Percentiles rank a stretch among this genome's conserved stretches.
Conservation (phyloP, 2,888 invertebrate species). For the Sesamia inferens region DNA sequence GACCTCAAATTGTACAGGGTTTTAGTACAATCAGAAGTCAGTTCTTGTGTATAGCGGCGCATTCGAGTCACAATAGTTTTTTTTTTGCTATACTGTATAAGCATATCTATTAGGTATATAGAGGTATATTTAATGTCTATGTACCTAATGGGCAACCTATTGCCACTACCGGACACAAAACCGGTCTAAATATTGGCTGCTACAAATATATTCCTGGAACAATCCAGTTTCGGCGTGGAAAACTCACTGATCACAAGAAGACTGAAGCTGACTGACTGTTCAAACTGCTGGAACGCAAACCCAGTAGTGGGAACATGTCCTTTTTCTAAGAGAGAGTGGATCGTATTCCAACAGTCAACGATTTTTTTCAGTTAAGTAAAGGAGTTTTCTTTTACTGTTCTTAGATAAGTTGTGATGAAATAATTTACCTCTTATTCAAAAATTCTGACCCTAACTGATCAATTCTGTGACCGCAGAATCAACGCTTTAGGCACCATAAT, state of each 20-base stretch:
- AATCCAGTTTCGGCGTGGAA: background rate
- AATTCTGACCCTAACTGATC: background rate
- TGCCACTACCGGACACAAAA: background rate
- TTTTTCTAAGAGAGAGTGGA: too few species aligned
- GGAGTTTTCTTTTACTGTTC: background rate
- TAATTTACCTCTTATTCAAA: background rate
- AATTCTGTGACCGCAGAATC: background rate
- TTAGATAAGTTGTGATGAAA: background rate
- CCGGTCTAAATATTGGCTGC: background rate
- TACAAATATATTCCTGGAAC: background rate
- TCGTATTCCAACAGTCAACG: too few species aligned
- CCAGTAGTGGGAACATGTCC: too few species aligned
- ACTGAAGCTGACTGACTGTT: too few species aligned
- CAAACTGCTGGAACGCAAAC: too few species aligned
- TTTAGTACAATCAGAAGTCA: too few species aligned
- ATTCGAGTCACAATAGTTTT: too few species aligned
- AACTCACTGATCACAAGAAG: background rate
- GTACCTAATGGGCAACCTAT: background rate
- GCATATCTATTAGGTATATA: too few species aligned
- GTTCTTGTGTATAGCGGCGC: too few species aligned
- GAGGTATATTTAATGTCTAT: background rate
- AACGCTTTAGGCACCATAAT: background rate
- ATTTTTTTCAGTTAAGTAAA: too few species aligned
- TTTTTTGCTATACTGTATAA: too few species aligned
- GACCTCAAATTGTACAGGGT: too few species aligned